A percentile compares a stretch with the other conserved stretches of the same genome.
Evolutionary conservation across 1,140 invertebrate genomes (phyloP).

Genomic region (Diabrotica undecimpunctata): DNA sequence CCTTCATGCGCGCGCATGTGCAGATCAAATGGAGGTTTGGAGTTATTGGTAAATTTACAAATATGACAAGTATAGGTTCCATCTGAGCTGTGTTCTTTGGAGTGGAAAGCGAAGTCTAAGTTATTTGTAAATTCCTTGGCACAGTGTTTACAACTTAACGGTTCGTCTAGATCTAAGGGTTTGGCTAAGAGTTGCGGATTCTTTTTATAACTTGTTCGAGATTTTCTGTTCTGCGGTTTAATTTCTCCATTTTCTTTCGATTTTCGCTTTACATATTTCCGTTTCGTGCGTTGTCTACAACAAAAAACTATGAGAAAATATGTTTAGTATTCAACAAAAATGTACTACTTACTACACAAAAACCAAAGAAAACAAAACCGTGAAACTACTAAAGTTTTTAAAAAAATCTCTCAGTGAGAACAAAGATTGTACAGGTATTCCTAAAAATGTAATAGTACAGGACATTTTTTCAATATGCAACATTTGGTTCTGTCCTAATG

Average conservation of each 20-base stretch:
- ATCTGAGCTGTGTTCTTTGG: constrained; percentile 40
- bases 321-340: no score
- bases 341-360: constrained; percentile 26
- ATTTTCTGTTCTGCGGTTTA: not conserved
- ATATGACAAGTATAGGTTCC: constrained; percentile 46
- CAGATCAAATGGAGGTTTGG: constrained; percentile 40
- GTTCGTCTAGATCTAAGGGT: constrained; percentile 49
- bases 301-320: constrained; percentile 4
- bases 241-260: not conserved
- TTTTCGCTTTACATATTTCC: constrained; percentile 4
- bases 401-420: no score
- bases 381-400: no score
- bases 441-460: no score
- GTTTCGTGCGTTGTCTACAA: constrained; percentile 2
- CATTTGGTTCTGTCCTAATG: no score
- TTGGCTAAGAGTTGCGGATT: constrained; percentile 12
- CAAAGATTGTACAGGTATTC: no score
- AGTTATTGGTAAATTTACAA: constrained; percentile 47
- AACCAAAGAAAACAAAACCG: no score
- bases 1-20: constrained; percentile 63
- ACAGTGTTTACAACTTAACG: constrained; percentile 41
- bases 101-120: constrained; percentile 37
- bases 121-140: constrained; percentile 38
- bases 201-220: not conserved
- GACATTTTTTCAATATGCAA: no score